Base-by-base conservation (phyloP, 2,113 vertebrate genomes). In the Opisthocomus hoazin region DNA sequence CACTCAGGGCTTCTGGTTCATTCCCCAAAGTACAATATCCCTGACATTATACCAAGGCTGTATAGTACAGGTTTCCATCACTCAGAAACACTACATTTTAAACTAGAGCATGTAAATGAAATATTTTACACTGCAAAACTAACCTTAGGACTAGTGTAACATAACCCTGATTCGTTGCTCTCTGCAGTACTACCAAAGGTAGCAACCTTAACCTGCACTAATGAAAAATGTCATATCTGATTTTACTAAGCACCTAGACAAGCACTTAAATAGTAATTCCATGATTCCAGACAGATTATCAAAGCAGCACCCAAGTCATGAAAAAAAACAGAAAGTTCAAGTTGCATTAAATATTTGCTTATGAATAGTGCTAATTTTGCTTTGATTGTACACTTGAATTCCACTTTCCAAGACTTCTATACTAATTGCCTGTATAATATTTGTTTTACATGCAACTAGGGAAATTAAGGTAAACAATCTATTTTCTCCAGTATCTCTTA, bases 21-120 rank as follows among this genome's bases (percentile, higher is more conserved):
- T 88, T 95, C 97, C 91, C 95, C 37, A 64, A 51, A 89, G 91
- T 57, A 32, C 92, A 74, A 51, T 94, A 88, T 57, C 15, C 58
- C 24, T 80, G 89, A 81, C 96, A 95, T 96, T 95, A 96, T 51
- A 92, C 61, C 19, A 60, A 94, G 58, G 41, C 84, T 60, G 37
- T 63, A 81, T 23, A 6, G 39, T 60, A 51, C 54, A 34, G 8
- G 45, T 64, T 94, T 94, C 96, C 87, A 95, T 96, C 95, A 93
- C 85, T 92, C 94, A 83, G 88, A 93, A 90, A 56, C 12, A 73
- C 34, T 83, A 41, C 94, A 91, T 92, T 95, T 92, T 94, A 96
- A 95, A 97, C 48, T 48, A 68, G 16, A 83, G 56, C 48, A 90
- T 97, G 89, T 61, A 91, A 97, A 97, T 94, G 43, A 97, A 97